Conservation (phyloP, 23 tunicate species). For the Ciona savignyi region DNA sequence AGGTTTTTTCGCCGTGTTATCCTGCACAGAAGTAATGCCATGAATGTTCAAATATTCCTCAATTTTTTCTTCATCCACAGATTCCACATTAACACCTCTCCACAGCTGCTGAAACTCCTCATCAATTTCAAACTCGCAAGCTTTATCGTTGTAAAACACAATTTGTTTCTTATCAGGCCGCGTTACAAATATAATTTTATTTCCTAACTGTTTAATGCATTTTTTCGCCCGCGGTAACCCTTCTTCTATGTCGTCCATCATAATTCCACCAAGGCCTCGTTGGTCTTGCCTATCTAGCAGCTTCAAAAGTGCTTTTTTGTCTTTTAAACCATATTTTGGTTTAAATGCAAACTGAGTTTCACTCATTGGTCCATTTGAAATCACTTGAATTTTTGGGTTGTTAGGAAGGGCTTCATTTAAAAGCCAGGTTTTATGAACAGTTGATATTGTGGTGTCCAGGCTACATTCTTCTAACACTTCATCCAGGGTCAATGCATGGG, state of each 20-base stretch:
- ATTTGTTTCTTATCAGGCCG: slow-evolving; percentile 83
- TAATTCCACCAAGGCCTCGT: slow-evolving; percentile 89
- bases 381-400: slow-evolving; percentile 84
- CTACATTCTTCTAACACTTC: slow-evolving; percentile 92
- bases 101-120: slow-evolving; percentile 94
- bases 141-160: slow-evolving; percentile 80
- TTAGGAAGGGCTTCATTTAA: slow-evolving; percentile 64
- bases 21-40: slow-evolving; percentile 75
- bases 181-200: slow-evolving; percentile 60
- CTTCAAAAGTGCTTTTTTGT: slow-evolving; percentile 67
- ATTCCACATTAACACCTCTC: slow-evolving; percentile 81
- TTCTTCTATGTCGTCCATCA: slow-evolving; percentile 75
- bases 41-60: slow-evolving; percentile 83
- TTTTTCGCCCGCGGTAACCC: slow-evolving; percentile 84
- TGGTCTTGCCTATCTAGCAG: slow-evolving; percentile 65
- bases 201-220: slow-evolving; percentile 41
- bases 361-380: slow-evolving; percentile 49
- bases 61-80: slow-evolving; percentile 90
- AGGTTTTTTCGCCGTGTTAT: slow-evolving; percentile 45
- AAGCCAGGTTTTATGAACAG: slow-evolving; percentile 72
- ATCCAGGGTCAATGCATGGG: slow-evolving; percentile 77
- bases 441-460: slow-evolving; percentile 44
- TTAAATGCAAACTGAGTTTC: slow-evolving; percentile 69
- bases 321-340: slow-evolving; percentile 79
- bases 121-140: slow-evolving; percentile 84